These are phyloP conservation scores for Hippopotamus amphibius DNA, from an alignment of 2,113 vertebrate species.

Conservation along the genomic window DNA sequence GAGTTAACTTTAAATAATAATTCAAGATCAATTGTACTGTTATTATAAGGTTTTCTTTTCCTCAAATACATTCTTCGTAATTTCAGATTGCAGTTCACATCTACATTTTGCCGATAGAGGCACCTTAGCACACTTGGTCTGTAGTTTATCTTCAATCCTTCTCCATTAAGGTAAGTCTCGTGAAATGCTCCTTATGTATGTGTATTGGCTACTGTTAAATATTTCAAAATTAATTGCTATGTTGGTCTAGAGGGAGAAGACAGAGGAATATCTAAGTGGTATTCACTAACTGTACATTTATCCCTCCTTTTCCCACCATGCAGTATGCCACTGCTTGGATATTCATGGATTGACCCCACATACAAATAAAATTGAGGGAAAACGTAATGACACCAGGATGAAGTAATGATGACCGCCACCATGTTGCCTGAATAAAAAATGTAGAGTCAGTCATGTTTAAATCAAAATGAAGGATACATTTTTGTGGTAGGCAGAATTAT, in stretches of 20 bases:
- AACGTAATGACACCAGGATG: not conserved
- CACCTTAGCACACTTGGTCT: not conserved
- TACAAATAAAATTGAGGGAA: not conserved
- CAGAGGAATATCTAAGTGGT: not conserved
- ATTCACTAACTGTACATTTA: not conserved
- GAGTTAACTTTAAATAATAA: not conserved
- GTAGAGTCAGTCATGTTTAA: not conserved
- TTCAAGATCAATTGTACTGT: not conserved
- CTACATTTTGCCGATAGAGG: not conserved
- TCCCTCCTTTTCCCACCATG: not conserved
- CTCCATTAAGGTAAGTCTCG: not conserved
- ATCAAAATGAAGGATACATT: not conserved
- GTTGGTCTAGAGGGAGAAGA: not conserved
- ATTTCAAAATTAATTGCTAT: not conserved
- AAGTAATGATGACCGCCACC: not conserved
- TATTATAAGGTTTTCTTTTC: not conserved
- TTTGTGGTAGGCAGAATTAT: not conserved
- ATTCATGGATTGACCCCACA: not conserved
- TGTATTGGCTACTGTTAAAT: not conserved
- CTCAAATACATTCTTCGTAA: not conserved
- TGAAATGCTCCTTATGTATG: not conserved
- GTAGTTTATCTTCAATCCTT: not conserved
- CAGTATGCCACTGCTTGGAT: not conserved
- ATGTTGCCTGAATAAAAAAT: not conserved
- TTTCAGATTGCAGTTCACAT: not conserved